phyloP scores from a whole-genome alignment of 2,113 vertebrate species.

The Numenius arquata region DNA sequence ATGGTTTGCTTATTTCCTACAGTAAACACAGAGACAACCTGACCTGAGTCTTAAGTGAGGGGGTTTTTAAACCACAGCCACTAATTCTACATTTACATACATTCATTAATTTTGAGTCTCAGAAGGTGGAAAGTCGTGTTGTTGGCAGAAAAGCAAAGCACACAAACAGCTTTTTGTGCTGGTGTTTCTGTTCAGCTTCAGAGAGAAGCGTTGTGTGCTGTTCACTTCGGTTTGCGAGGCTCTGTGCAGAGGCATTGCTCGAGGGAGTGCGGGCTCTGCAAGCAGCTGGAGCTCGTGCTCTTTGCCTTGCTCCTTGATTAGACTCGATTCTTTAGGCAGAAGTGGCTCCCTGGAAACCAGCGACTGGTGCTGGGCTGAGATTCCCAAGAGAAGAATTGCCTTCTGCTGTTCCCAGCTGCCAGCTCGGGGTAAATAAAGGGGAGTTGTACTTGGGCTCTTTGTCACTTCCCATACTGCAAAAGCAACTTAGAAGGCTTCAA shows the following conservation, averaged over 20 bases:
- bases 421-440: neutral
- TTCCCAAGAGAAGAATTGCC: neutral
- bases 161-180: neutral
- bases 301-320: neutral
- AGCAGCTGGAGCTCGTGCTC: neutral
- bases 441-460: neutral
- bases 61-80: neutral
- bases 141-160: neutral
- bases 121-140: neutral
- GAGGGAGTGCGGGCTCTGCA: accelerated
- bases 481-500: neutral
- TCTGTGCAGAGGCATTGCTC: neutral
- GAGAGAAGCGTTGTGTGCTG: neutral
- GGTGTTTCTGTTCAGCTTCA: neutral
- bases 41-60: neutral
- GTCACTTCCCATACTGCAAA: neutral
- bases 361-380: neutral
- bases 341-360: neutral
- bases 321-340: neutral
- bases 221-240: neutral
- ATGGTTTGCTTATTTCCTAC: neutral
- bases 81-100: neutral
- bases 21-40: neutral
- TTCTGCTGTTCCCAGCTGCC: neutral
- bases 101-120: neutral